Evolutionary conservation across 1,140 invertebrate species (phyloP), one percentile per base, ranked within the genome.

Genomic region (Musca domestica): DNA sequence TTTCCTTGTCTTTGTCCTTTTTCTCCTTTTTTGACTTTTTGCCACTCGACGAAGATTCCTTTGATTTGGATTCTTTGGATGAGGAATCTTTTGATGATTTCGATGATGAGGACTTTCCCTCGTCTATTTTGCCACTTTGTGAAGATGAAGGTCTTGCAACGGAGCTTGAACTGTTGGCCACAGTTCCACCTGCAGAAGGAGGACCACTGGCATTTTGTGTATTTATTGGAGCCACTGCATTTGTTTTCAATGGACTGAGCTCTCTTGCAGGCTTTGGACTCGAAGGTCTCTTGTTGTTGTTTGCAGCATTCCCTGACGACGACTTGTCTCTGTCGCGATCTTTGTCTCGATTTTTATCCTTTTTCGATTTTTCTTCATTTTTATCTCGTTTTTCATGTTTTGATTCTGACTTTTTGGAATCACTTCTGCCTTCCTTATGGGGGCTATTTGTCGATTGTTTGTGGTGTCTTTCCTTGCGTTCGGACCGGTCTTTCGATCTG

Each of bases 351-450:
- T 84, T 85, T 77, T 87, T 89, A 15, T 84, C 74, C 72, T 85
- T 86, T 65, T 88, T 90, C 2, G 90, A 88, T 72, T 89, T 89
- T 6, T 91, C 89, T 73, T 87, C 86, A 69, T 22, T 61, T 61
- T 61, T 61, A 41, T 88, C 87, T 3, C 86, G 82, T 74, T 85
- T 85, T 3, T 85, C 85, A 72, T 87, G 89, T 66, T 87, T 86
- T 76, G 69, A 83, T 58, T 49, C 71, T 15, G 72, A 73, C 80
- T 89, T 90, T 47, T 65, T 77, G 69, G 49, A 75, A 72, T 73
- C 72, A 0, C 73, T 74, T 12, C 79, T 74, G 7, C 74, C 70
- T n/a, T 83, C 82, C 76, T 88, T 88, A 48, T 85, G 81, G 72
- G 87, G 86, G n/a, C 87, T 87, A 51, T 79, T 82, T 58, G 78